These are phyloP conservation scores for Myotis vivesi DNA, from an alignment of 2,797 vertebrate genomes.

Conservation along the genomic window DNA sequence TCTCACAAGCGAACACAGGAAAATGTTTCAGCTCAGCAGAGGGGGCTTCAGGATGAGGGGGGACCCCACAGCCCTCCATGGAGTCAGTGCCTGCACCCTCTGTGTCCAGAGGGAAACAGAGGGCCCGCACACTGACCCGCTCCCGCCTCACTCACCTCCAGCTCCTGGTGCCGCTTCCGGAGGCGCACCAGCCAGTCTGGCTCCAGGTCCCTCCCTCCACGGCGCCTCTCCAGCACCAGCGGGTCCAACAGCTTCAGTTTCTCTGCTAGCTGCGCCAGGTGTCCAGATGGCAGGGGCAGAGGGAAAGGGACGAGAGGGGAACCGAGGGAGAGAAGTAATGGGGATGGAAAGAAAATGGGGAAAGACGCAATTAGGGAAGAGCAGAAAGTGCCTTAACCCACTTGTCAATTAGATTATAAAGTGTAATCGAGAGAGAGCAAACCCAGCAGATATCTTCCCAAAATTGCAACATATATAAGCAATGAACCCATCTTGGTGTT, in stretches of 20 bases:
- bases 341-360: background rate
- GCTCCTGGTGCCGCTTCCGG: constrained; percentile 69
- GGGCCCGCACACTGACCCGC: accelerated
- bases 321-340: background rate
- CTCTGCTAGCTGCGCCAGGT: constrained; percentile 88
- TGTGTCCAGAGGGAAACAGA: background rate
- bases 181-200: constrained; percentile 89
- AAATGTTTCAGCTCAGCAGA: accelerated
- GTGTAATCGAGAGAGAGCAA: background rate
- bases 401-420: background rate
- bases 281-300: background rate
- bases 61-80: accelerated
- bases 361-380: background rate
- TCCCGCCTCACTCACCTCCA: constrained; percentile 83
- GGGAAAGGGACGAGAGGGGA: background rate
- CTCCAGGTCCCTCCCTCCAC: constrained; percentile 79
- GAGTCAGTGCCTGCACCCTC: background rate
- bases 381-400: background rate
- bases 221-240: constrained; percentile 82
- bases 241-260: constrained; percentile 89
- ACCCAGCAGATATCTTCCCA: background rate
- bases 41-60: accelerated
- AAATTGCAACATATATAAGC: constrained; percentile 3
- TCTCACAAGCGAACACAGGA: background rate
- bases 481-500: background rate